A percentile compares a stretch with the other conserved stretches of the same genome.
Conservation (phyloP, 92 coral and sea anemone species). For the Actinostola sp. region DNA sequence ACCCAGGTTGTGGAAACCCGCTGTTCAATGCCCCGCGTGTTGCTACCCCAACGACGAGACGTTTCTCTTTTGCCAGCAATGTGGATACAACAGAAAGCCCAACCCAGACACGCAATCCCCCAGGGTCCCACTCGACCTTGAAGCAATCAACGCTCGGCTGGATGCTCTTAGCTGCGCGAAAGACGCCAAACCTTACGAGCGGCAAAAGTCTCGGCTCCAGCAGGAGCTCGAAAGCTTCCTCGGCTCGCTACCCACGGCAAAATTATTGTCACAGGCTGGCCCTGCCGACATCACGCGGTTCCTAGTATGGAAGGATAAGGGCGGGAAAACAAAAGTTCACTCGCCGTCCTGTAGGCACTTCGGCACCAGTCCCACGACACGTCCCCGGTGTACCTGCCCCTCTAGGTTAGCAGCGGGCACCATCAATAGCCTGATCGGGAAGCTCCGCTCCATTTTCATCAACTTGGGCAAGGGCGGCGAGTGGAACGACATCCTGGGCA, state of each 20-base stretch:
- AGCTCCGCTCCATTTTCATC: slow-evolving; percentile 32
- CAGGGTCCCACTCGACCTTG: slow-evolving; percentile 6
- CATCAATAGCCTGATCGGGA: slow-evolving; percentile 38
- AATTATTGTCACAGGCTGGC: too few relatives aligned
- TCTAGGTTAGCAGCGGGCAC: slow-evolving; percentile 53
- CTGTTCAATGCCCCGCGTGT: slow-evolving; percentile 53
- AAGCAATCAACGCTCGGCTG: slow-evolving; percentile 4
- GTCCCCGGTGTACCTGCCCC: slow-evolving; percentile 39
- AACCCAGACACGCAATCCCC: neutral
- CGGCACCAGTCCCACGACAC: neutral
- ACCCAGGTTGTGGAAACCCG: slow-evolving; percentile 53
- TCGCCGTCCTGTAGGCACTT: slow-evolving; percentile 14
- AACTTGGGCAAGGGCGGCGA: slow-evolving; percentile 25
- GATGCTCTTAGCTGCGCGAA: neutral
- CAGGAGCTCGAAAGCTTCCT: slow-evolving; percentile 42
- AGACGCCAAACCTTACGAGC: slow-evolving; percentile 49
- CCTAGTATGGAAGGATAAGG: slow-evolving; percentile 51
- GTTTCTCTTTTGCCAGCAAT: slow-evolving; percentile 50
- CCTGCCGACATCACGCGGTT: slow-evolving; percentile 43
- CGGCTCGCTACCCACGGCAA: slow-evolving; percentile 43
- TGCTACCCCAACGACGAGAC: slow-evolving; percentile 54
- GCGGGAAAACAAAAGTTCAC: slow-evolving; percentile 46
- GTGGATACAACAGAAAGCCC: slow-evolving; percentile 41
- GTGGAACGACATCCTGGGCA: slow-evolving; percentile 30
- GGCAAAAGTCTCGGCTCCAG: slow-evolving; percentile 42